Conservation (phyloP, 2,888 invertebrate genomes). For the Abrostola tripartita region DNA sequence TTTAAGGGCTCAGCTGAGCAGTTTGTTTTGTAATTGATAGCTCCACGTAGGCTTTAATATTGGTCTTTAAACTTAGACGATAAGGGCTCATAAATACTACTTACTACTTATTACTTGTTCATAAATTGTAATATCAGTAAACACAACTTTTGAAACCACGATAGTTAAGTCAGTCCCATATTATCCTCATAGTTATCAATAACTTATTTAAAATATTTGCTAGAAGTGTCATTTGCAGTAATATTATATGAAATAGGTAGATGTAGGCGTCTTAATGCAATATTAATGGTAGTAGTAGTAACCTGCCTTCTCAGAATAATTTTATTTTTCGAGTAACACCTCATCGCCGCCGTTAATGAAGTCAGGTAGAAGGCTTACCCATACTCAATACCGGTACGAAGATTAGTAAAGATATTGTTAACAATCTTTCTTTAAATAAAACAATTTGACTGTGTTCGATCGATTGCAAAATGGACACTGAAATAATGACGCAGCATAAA, state of each 20-base stretch:
- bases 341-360: slow-evolving; percentile 11
- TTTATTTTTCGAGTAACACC: slow-evolving; percentile 29
- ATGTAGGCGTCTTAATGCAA: not conserved
- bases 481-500: not conserved
- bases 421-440: not conserved
- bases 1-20: slow-evolving; percentile 26
- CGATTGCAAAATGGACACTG: not conserved
- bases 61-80: not conserved
- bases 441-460: not conserved
- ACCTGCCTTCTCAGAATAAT: slow-evolving; percentile 21
- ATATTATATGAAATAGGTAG: not conserved
- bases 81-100: no score
- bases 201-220: no score
- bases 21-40: slow-evolving; percentile 32
- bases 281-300: not conserved
- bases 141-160: no score
- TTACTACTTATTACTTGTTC: no score
- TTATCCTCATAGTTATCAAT: no score
- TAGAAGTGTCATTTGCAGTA: no score
- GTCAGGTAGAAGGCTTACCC: slow-evolving; percentile 23
- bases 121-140: no score
- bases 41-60: slow-evolving; percentile 13
- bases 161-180: no score
- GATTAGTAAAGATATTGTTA: not conserved
- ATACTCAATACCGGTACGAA: not conserved